Conservation (phyloP, 30 jellyfish, hydroid and myxozoan species). For the Cassiopea xamachana region DNA sequence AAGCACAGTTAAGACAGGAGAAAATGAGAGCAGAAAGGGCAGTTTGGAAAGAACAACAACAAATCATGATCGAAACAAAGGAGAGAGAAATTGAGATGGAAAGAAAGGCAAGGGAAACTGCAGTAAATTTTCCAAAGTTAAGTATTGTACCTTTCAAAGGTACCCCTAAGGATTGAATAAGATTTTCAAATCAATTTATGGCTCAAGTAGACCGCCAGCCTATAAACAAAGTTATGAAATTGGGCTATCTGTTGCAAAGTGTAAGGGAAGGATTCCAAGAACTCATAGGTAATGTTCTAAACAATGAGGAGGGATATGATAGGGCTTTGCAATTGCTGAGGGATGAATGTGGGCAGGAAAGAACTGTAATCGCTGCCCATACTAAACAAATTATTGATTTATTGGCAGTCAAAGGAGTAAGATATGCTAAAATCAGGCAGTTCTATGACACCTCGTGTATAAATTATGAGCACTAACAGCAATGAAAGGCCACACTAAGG, state of each 20-base stretch:
- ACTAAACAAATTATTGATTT: constrained; percentile 42
- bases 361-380: constrained; percentile 57
- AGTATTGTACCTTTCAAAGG: constrained; percentile 73
- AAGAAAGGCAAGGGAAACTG: constrained; percentile 28
- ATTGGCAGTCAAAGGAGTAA: constrained; percentile 19
- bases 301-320: constrained; percentile 50
- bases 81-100: constrained; percentile 55
- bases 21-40: constrained; percentile 46
- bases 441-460: constrained; percentile 42
- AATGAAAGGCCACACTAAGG: constrained; percentile 29
- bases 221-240: constrained; percentile 26
- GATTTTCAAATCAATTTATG: constrained; percentile 39
- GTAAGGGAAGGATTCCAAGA: constrained; percentile 51
- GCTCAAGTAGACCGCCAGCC: constrained; percentile 61
- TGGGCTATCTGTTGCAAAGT: constrained; percentile 29
- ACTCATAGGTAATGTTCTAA: constrained; percentile 43
- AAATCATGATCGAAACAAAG: constrained; percentile 47
- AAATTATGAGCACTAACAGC: constrained; percentile 59
- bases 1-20: background rate
- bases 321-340: constrained; percentile 59
- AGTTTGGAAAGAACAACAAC: constrained; percentile 54
- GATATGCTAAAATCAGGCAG: constrained; percentile 39
- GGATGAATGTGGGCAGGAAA: constrained; percentile 59
- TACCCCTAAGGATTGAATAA: constrained; percentile 51
- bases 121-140: constrained; percentile 38